These are phyloP conservation scores for Ditula angustiorana DNA, from an alignment of 2,888 invertebrate species.

Conservation along the genomic window DNA sequence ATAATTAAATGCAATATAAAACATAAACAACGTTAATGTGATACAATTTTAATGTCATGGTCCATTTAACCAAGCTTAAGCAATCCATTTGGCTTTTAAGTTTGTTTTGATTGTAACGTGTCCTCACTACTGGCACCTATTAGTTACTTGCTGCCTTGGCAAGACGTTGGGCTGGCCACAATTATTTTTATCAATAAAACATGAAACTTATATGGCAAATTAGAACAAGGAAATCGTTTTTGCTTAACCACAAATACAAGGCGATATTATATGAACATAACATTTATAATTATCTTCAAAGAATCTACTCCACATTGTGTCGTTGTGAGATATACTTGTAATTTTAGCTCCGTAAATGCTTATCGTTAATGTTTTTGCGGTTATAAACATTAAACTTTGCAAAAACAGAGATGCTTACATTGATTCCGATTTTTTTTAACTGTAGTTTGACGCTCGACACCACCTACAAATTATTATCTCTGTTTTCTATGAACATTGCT, in stretches of 20 bases:
- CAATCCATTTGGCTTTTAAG: slow-evolving; percentile 46
- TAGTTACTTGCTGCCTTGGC: slow-evolving; percentile 20
- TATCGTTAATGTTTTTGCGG: not conserved
- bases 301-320: slow-evolving; percentile 18
- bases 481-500: too few relatives aligned
- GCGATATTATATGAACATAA: slow-evolving; percentile 12
- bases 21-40: slow-evolving; percentile 51
- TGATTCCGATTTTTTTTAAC: not conserved
- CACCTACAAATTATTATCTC: too few relatives aligned
- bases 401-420: slow-evolving; percentile 2
- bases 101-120: slow-evolving; percentile 34
- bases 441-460: too few relatives aligned
- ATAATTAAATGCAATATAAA: slow-evolving; percentile 44
- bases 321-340: not conserved
- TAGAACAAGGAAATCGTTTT: slow-evolving; percentile 39
- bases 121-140: slow-evolving; percentile 28
- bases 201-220: slow-evolving; percentile 36
- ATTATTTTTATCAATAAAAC: slow-evolving; percentile 40
- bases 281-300: slow-evolving; percentile 31
- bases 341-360: slow-evolving; percentile 5
- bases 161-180: slow-evolving; percentile 16
- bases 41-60: slow-evolving; percentile 60
- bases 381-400: not conserved
- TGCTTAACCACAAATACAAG: slow-evolving; percentile 34
- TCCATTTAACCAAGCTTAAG: slow-evolving; percentile 49